Percentiles rank a stretch among this genome's conserved stretches.
These are phyloP conservation scores for Frankliniella intonsa DNA, from an alignment of 2,888 invertebrate genomes.

Conservation along the genomic window DNA sequence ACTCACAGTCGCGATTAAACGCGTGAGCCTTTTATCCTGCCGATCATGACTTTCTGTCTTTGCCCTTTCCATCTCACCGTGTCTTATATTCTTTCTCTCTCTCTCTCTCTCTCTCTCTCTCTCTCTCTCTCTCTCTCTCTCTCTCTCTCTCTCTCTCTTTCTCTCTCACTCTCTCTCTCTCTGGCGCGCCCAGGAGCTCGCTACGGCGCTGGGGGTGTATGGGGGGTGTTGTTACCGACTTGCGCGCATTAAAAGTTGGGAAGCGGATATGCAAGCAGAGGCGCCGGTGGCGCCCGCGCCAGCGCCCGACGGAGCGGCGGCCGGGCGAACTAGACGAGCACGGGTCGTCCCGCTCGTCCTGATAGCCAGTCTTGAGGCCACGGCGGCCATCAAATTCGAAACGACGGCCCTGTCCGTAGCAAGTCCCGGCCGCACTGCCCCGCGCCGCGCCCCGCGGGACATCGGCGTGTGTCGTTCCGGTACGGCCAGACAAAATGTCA, in stretches of 20 bases:
- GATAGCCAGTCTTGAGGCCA: background rate
- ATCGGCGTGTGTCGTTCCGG: too few relatives aligned
- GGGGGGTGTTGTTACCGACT: background rate
- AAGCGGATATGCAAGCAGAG: background rate
- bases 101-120: background rate
- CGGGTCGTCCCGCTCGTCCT: background rate
- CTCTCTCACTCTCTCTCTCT: background rate
- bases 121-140: background rate
- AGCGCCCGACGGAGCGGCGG: too few relatives aligned
- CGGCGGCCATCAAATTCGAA: background rate
- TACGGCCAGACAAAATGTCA: too few relatives aligned
- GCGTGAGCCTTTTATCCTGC: background rate
- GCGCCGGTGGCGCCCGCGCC: background rate
- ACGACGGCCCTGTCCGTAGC: too few relatives aligned
- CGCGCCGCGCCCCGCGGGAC: too few relatives aligned
- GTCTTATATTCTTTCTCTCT: background rate
- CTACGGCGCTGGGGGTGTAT: background rate
- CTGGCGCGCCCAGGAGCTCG: background rate
- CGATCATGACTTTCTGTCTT: background rate
- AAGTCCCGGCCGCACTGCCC: too few relatives aligned
- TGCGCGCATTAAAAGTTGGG: conserved; percentile 1
- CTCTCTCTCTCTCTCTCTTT: background rate
- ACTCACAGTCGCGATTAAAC: background rate
- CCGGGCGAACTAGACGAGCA: too few relatives aligned
- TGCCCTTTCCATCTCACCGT: background rate